Conservation (phyloP, 1,140 invertebrate species). For the Calycopis cecrops region DNA sequence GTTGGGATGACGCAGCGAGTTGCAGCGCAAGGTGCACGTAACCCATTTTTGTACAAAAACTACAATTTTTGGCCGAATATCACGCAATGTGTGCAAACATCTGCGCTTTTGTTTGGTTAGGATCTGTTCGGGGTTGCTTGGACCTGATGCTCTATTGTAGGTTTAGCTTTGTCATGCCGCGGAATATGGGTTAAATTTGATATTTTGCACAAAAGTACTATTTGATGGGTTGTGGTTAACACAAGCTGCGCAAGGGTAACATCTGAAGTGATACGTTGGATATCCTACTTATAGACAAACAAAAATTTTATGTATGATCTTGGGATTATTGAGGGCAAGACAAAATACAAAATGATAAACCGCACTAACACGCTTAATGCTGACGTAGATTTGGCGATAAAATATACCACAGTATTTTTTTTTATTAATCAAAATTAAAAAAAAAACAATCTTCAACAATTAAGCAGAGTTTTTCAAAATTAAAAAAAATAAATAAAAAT, state of each 20-base stretch:
- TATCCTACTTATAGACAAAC: too few species aligned
- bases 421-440: too few species aligned
- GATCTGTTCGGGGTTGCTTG: constrained; percentile 39
- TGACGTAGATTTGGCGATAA: too few species aligned
- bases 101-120: constrained; percentile 65
- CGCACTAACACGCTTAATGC: too few species aligned
- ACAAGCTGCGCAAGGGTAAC: neutral
- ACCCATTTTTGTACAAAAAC: constrained; percentile 67
- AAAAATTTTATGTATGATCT: too few species aligned
- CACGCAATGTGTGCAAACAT: constrained; percentile 58
- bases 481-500: too few species aligned
- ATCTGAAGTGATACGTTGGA: neutral
- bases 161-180: constrained; percentile 50
- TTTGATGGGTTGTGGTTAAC: constrained; percentile 18
- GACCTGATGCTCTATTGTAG: constrained; percentile 43
- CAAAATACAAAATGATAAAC: too few species aligned
- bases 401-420: too few species aligned
- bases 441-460: too few species aligned
- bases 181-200: constrained; percentile 23
- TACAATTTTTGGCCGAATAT: constrained; percentile 36
- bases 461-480: too few species aligned
- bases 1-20: constrained; percentile 39
- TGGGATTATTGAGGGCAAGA: too few species aligned
- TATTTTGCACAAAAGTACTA: constrained; percentile 29
- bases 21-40: constrained; percentile 58